phyloP scores from a whole-genome alignment of 2,113 vertebrate species.

The Lonchura striata region DNA sequence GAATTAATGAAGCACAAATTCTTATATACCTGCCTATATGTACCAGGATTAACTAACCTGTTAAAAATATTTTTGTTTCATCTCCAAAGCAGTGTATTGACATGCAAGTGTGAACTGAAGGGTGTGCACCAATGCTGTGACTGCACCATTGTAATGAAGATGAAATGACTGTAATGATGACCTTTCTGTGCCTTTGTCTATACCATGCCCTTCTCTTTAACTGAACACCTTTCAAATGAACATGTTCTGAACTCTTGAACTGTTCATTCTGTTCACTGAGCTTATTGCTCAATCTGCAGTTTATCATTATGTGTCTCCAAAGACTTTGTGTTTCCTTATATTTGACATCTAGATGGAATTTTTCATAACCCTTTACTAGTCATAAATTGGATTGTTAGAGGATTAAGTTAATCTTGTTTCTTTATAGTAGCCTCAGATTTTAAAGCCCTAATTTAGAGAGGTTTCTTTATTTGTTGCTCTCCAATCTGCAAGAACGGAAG shows the following conservation, averaged over 20 bases:
- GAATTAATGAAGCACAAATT: not conserved
- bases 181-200: constrained; percentile 78
- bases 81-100: not conserved
- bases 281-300: constrained; percentile 71
- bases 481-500: constrained; percentile 29
- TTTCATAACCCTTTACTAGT: constrained; percentile 76
- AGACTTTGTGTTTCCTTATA: constrained; percentile 70
- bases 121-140: constrained; percentile 4
- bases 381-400: constrained; percentile 79
- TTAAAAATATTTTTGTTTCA: not conserved
- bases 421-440: constrained; percentile 64
- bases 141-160: constrained; percentile 73
- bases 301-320: constrained; percentile 75
- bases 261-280: constrained; percentile 64
- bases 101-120: not conserved
- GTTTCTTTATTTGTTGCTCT: constrained; percentile 55
- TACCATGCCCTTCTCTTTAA: constrained; percentile 71
- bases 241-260: constrained; percentile 80
- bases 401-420: constrained; percentile 73
- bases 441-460: constrained; percentile 68
- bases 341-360: constrained; percentile 72
- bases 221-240: constrained; percentile 74
- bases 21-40: not conserved
- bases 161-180: constrained; percentile 69
- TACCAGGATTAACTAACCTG: not conserved